These are phyloP conservation scores for Lysandra bellargus DNA, from an alignment of 2,888 invertebrate genomes.

Conservation along the genomic window DNA sequence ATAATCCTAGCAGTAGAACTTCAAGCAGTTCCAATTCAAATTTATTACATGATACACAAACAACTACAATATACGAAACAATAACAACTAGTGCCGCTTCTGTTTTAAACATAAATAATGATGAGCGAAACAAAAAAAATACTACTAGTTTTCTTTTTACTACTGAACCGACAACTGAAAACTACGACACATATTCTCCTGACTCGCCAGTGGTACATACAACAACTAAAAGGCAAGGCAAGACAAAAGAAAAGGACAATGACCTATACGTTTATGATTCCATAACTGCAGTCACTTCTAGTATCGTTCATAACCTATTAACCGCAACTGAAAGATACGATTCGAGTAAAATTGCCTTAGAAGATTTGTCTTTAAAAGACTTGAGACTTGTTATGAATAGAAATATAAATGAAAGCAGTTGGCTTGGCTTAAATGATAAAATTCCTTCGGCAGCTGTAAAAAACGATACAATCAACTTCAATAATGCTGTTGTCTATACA, in stretches of 20 bases:
- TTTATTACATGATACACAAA: not conserved
- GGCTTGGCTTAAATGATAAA: not conserved
- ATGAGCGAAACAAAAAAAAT: not conserved
- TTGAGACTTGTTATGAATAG: not conserved
- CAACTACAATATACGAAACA: not conserved
- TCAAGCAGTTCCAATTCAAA: not conserved
- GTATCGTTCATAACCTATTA: not conserved
- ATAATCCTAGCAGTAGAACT: not conserved
- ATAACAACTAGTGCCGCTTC: not conserved
- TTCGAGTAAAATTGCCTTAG: not conserved
- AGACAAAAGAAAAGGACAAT: not conserved
- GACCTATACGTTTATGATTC: not conserved
- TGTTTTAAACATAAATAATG: not conserved
- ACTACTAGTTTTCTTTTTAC: not conserved
- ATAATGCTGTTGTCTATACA: not conserved
- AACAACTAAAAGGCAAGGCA: not conserved
- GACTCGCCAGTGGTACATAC: not conserved
- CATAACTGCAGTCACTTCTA: not conserved
- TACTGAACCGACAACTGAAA: not conserved
- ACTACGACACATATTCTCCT: not conserved
- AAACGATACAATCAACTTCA: not conserved
- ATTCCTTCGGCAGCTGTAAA: not conserved
- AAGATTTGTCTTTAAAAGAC: not conserved
- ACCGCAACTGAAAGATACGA: slow-evolving; percentile 4
- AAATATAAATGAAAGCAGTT: not conserved